Percentiles rank a stretch among this genome's conserved stretches.
phyloP scores from a whole-genome alignment of 2,888 invertebrate species.

The Heliconius cydno region DNA sequence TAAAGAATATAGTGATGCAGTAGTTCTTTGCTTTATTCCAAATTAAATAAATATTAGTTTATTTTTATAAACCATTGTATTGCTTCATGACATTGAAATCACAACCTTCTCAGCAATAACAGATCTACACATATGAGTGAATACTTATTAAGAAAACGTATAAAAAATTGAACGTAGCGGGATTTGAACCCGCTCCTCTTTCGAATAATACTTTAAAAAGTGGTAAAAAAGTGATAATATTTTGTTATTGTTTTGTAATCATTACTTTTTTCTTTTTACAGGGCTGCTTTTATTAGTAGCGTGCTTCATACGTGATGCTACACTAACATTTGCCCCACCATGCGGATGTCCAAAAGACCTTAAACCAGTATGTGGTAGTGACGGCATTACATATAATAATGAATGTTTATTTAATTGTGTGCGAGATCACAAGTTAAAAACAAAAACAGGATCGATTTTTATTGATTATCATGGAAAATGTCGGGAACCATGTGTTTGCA shows the following conservation, averaged over 20 bases:
- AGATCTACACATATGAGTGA: neutral
- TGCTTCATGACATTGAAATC: neutral
- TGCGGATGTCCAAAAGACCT: conserved; percentile 40
- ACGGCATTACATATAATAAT: conserved; percentile 45
- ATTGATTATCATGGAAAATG: conserved; percentile 40
- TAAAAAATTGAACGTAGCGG: too few species aligned
- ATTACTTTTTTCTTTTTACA: conserved; percentile 8
- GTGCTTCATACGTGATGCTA: conserved; percentile 12
- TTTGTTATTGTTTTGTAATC: neutral
- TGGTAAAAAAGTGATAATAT: too few species aligned
- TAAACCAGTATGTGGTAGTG: conserved; percentile 46
- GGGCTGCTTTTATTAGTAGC: conserved; percentile 22
- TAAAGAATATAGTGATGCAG: too few species aligned
- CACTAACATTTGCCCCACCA: conserved; percentile 7
- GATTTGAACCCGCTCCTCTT: too few species aligned
- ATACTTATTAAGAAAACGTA: neutral
- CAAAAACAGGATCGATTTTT: conserved; percentile 10
- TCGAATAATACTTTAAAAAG: neutral
- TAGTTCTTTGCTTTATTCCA: too few species aligned
- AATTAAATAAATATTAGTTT: too few species aligned
- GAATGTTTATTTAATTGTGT: conserved; percentile 44
- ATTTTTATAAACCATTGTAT: too few species aligned
- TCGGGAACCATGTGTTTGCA: conserved; percentile 45
- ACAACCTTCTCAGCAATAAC: neutral
- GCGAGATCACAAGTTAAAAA: conserved; percentile 35